Percentiles rank a stretch among this genome's conserved stretches.
Evolutionary conservation across 2,888 invertebrate genomes (phyloP).

Genomic region (Conops quadrifasciatus): DNA sequence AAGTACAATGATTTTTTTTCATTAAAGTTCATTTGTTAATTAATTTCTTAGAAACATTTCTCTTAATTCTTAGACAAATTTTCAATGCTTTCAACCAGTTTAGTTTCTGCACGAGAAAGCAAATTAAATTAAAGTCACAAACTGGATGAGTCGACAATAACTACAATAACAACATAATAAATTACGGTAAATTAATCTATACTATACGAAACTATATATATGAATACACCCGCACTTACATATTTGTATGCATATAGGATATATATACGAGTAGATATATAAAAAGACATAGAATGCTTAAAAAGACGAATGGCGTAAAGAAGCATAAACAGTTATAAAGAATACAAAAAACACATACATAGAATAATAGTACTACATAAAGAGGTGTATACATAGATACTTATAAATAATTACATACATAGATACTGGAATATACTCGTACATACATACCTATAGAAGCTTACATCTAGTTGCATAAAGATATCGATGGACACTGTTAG

Average conservation of each 20-base stretch:
- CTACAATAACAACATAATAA: slow-evolving; percentile 60
- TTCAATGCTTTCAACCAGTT: background rate
- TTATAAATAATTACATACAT: too few species aligned
- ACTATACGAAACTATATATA: slow-evolving; percentile 42
- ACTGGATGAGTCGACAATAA: slow-evolving; percentile 65
- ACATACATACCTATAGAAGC: too few species aligned
- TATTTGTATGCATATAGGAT: slow-evolving; percentile 29
- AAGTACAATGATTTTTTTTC: too few species aligned
- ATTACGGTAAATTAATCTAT: slow-evolving; percentile 44
- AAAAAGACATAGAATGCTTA: slow-evolving; percentile 6
- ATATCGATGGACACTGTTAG: too few species aligned
- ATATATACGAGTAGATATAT: slow-evolving; percentile 36
- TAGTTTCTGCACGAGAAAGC: background rate
- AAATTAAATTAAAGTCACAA: slow-evolving; percentile 29
- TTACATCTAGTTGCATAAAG: too few species aligned
- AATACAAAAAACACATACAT: slow-evolving; percentile 16
- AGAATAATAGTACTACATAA: background rate
- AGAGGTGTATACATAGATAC: too few species aligned
- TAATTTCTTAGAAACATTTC: too few species aligned
- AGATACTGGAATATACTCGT: too few species aligned
- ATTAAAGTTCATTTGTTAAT: too few species aligned
- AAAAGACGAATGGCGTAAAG: too few species aligned
- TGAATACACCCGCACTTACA: slow-evolving; percentile 40
- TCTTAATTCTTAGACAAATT: background rate
- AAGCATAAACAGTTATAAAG: slow-evolving; percentile 27